These are phyloP conservation scores for Lutraria rhynchaena DNA, from an alignment of 1,140 invertebrate species.

Conservation along the genomic window DNA sequence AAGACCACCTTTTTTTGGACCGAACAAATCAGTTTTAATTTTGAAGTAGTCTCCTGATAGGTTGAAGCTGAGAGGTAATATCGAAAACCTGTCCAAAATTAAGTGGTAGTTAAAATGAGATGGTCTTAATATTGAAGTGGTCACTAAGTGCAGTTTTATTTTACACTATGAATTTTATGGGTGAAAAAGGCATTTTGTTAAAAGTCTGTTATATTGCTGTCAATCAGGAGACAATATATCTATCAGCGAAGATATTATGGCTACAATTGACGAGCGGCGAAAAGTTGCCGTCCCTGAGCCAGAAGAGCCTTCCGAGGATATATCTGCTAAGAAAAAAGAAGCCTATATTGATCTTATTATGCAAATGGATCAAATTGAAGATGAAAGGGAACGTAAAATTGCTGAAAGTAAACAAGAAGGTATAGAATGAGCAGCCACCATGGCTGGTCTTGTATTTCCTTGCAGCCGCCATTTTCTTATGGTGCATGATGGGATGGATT, in stretches of 20 bases:
- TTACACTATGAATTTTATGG: too few species aligned
- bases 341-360: conserved; percentile 73
- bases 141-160: too few species aligned
- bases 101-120: too few species aligned
- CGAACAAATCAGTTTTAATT: too few species aligned
- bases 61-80: too few species aligned
- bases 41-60: too few species aligned
- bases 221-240: conserved; percentile 49
- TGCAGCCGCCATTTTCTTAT: conserved; percentile 30
- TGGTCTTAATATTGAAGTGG: too few species aligned
- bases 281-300: conserved; percentile 53
- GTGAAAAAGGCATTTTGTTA: too few species aligned
- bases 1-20: too few species aligned
- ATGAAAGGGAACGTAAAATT: conserved; percentile 61
- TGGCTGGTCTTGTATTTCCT: conserved; percentile 22
- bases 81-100: too few species aligned
- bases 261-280: conserved; percentile 66
- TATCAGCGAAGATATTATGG: conserved; percentile 62
- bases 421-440: conserved; percentile 15
- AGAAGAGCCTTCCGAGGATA: conserved; percentile 30
- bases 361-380: conserved; percentile 71
- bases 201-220: conserved; percentile 20
- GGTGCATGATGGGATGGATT: conserved; percentile 53
- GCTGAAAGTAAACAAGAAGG: conserved; percentile 41
- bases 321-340: conserved; percentile 66